Conservation (phyloP, 1,140 invertebrate species). For the Notospermus geniculatus region DNA sequence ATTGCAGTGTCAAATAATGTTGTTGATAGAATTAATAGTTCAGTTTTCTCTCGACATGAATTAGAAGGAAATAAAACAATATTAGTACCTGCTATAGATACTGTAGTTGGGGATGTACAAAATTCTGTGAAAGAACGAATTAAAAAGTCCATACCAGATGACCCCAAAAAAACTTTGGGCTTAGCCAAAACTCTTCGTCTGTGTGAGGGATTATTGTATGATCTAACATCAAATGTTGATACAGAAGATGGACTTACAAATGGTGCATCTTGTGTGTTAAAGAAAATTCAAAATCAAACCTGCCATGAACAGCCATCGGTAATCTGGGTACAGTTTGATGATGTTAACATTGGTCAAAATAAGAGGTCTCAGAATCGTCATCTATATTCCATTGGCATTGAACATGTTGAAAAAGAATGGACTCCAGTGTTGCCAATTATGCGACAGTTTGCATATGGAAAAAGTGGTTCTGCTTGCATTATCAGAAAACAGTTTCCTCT, state of each 20-base stretch:
- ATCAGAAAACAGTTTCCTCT: slow-evolving; percentile 4
- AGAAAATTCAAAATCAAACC: background rate
- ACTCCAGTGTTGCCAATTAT: background rate
- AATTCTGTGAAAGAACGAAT: background rate
- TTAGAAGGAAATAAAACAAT: slow-evolving; percentile 10
- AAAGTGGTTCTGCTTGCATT: background rate
- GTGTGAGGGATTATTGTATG: background rate
- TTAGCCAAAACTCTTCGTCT: background rate
- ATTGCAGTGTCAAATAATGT: slow-evolving; percentile 18
- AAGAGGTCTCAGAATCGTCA: background rate
- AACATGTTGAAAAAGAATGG: background rate
- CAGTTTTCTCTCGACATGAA: background rate
- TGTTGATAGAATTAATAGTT: slow-evolving; percentile 19
- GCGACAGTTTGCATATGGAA: background rate
- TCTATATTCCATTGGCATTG: background rate
- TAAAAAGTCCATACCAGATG: background rate
- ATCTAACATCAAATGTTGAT: slow-evolving; percentile 1
- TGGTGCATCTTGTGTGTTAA: background rate
- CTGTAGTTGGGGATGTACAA: background rate
- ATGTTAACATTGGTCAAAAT: background rate
- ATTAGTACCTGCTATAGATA: slow-evolving; percentile 1
- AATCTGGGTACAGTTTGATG: slow-evolving; percentile 3
- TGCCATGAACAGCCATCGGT: background rate
- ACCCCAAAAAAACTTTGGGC: background rate
- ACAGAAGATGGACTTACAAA: slow-evolving; percentile 8